Base-by-base conservation (phyloP, 1,140 invertebrate species). In the Zaprionus davidi region DNA sequence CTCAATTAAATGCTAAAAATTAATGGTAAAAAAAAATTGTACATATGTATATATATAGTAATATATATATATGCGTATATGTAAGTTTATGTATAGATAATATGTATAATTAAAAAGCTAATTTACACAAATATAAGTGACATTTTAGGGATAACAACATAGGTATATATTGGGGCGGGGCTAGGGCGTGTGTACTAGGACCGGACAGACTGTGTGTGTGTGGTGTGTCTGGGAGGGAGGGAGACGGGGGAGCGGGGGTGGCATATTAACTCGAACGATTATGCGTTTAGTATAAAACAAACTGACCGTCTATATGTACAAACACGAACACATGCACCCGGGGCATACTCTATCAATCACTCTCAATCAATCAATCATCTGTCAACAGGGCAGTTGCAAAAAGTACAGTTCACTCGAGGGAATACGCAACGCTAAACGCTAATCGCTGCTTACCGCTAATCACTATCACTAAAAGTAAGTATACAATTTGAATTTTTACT, bases 11-110 rank as follows among this genome's bases (percentile, higher is more conserved):
- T 72, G 69, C 63, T 72, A 76, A 71, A 65, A 73, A 73, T 67
- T 77, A 77, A 77, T 76, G 49, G 38, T 77, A 76, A n/a, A 76
- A 77, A 77, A 77, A 76, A 76, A 76, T n/a, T n/a, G 7, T 60
- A 53, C 59, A 59, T 28, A 63, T 68, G 56, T 60, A 62, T 70
- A 41, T 64, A 63, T 64, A 63, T 63, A 57, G 9, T 44, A 38
- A 46, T 70, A 69, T 58, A 24, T 56, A 56, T 53, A 69, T 60
- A 55, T 57, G 38, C 24, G 6, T 59, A 12, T 67, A 31, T 67
- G 34, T 31, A 55, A 26, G 46, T 28, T 70, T 41, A 53, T 56
- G 34, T 38, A 49, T 28, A 57, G n/a, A 56, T 63, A 64, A 59
- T 55, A 36, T 64, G 17, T 72, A 66, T 51, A 38, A 20, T 59